Conservation (phyloP, 2,797 vertebrate genomes). For the Pampus argenteus region DNA sequence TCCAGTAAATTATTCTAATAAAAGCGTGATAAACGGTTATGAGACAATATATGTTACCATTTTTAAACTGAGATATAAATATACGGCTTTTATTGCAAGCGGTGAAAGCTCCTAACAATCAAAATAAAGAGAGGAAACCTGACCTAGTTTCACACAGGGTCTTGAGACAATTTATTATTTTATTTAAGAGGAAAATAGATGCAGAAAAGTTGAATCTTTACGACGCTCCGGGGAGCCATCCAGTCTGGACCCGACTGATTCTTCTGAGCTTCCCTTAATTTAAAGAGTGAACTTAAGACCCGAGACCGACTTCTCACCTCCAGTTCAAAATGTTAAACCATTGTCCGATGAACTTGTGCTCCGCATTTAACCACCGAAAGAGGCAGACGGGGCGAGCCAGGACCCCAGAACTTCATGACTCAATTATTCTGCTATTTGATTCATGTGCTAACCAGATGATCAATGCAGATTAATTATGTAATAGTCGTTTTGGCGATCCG, state of each 20-base stretch:
- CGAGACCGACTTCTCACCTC: conserved; percentile 64
- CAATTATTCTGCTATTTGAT: conserved; percentile 89
- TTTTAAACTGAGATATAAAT: conserved; percentile 54
- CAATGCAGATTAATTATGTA: conserved; percentile 94
- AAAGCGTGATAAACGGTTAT: conserved; percentile 61
- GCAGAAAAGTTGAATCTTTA: conserved; percentile 68
- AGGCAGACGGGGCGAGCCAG: not conserved
- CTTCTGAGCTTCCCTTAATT: conserved; percentile 83
- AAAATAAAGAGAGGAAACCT: conserved; percentile 84
- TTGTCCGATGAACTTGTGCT: conserved; percentile 62
- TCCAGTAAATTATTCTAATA: conserved; percentile 63
- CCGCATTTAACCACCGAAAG: not conserved
- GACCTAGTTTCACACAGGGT: conserved; percentile 55
- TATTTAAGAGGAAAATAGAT: conserved; percentile 70
- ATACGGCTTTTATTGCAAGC: conserved; percentile 50
- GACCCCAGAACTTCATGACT: conserved; percentile 70
- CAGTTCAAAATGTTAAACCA: conserved; percentile 62
- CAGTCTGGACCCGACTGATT: conserved; percentile 68
- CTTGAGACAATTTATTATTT: conserved; percentile 75
- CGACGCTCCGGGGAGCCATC: conserved; percentile 59
- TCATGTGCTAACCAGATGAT: conserved; percentile 92
- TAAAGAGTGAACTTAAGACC: conserved; percentile 55
- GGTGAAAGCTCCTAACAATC: conserved; percentile 76
- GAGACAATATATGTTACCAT: conserved; percentile 65
- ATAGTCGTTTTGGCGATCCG: conserved; percentile 89